Conservation (phyloP, 1,140 invertebrate species). For the Microplitis demolitor region DNA sequence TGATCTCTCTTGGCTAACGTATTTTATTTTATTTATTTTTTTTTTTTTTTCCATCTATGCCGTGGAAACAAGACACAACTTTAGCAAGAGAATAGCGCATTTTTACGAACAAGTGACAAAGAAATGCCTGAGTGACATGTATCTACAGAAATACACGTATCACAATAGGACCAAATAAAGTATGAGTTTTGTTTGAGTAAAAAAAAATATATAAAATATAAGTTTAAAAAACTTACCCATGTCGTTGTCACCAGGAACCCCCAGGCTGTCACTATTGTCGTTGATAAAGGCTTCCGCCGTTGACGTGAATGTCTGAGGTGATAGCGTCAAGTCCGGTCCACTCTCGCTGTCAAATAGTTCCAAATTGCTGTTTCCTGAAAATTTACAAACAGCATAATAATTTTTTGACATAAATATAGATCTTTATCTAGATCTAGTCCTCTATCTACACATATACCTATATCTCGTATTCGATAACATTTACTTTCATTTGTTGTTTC, state of each 20-base stretch:
- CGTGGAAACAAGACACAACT: background rate
- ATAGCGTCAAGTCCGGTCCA: conserved; percentile 71
- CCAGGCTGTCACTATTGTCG: conserved; percentile 72
- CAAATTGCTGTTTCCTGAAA: conserved; percentile 66
- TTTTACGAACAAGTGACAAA: too few relatives aligned
- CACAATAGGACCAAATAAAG: background rate
- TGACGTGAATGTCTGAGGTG: conserved; percentile 72
- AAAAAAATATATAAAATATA: conserved; percentile 6
- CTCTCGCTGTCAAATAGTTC: conserved; percentile 75
- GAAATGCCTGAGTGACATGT: background rate
- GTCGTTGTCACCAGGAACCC: conserved; percentile 64
- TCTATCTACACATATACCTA: too few relatives aligned
- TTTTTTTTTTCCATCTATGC: background rate
- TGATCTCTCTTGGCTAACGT: background rate
- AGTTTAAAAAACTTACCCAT: conserved; percentile 53
- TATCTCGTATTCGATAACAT: background rate
- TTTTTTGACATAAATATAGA: background rate
- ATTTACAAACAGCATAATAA: conserved; percentile 6
- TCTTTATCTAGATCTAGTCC: background rate
- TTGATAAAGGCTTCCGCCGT: conserved; percentile 72
- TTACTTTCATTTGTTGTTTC: background rate
- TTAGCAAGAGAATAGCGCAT: too few relatives aligned
- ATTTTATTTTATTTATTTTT: background rate
- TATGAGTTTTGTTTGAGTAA: background rate
- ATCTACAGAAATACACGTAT: background rate